Percentiles rank a stretch among this genome's conserved stretches.
These are phyloP conservation scores for Tetrapedia diversipes DNA, from an alignment of 2,888 invertebrate genomes.

Conservation along the genomic window DNA sequence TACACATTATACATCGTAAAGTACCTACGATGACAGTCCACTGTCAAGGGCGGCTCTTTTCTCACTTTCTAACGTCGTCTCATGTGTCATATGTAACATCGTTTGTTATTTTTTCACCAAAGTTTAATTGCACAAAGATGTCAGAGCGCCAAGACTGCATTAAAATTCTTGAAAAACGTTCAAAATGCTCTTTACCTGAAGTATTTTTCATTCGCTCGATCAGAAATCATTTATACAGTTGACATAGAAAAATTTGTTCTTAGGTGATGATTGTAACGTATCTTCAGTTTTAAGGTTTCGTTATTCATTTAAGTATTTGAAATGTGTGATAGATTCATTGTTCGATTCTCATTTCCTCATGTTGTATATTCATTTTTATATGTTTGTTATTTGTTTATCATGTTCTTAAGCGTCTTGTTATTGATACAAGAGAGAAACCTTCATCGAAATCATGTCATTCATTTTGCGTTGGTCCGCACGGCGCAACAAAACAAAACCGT, in stretches of 20 bases:
- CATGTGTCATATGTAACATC: constrained; percentile 36
- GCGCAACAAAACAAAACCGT: constrained; percentile 60
- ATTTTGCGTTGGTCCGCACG: constrained; percentile 67
- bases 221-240: background rate
- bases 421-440: constrained; percentile 2
- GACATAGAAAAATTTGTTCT: background rate
- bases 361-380: constrained; percentile 19
- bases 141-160: constrained; percentile 41
- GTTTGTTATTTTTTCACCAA: constrained; percentile 49
- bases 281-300: constrained; percentile 9
- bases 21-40: constrained; percentile 67
- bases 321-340: constrained; percentile 2
- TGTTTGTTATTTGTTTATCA: constrained; percentile 38
- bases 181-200: constrained; percentile 52
- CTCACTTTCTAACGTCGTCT: constrained; percentile 44
- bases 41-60: constrained; percentile 61
- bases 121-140: constrained; percentile 66
- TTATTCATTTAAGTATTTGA: background rate
- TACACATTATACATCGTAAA: constrained; percentile 38
- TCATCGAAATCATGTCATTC: constrained; percentile 48
- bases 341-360: constrained; percentile 3
- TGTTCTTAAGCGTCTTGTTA: constrained; percentile 38
- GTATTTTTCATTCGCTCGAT: constrained; percentile 46
- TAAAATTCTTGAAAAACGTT: constrained; percentile 31
- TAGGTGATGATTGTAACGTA: background rate